Conservation (phyloP, 2,888 invertebrate species). For the Zygothrica quintamaculata region DNA sequence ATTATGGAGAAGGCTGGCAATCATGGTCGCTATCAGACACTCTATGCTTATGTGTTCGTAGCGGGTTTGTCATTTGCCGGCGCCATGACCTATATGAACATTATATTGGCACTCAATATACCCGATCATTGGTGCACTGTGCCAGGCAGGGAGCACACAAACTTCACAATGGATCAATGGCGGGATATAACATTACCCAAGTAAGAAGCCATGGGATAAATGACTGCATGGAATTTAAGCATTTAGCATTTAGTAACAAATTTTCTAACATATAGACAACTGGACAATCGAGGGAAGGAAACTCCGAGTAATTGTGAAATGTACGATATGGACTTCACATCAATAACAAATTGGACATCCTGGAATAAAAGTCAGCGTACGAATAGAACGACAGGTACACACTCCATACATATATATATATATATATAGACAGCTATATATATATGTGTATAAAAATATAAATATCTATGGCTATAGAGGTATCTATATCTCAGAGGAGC, state of each 20-base stretch:
- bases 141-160: slow-evolving; percentile 85
- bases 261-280: slow-evolving; percentile 67
- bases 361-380: slow-evolving; percentile 67
- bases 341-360: slow-evolving; percentile 69
- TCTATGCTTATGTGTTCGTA: slow-evolving; percentile 85
- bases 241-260: background rate
- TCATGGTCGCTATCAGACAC: slow-evolving; percentile 86
- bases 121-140: slow-evolving; percentile 87
- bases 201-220: slow-evolving; percentile 78
- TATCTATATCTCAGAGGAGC: slow-evolving; percentile 6
- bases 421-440: background rate
- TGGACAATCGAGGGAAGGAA: slow-evolving; percentile 82
- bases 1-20: slow-evolving; percentile 86
- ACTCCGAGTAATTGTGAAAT: slow-evolving; percentile 85
- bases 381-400: slow-evolving; percentile 73
- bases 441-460: background rate
- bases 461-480: background rate
- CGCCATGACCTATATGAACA: slow-evolving; percentile 86
- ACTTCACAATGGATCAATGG: slow-evolving; percentile 85
- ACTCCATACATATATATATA: background rate
- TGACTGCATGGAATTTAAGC: background rate
- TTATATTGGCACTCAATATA: slow-evolving; percentile 86
- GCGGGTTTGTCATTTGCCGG: slow-evolving; percentile 84
- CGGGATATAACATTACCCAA: slow-evolving; percentile 85
- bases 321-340: slow-evolving; percentile 84